phyloP scores from a whole-genome alignment of 2,888 invertebrate species.

The Drosophila neotestacea region DNA sequence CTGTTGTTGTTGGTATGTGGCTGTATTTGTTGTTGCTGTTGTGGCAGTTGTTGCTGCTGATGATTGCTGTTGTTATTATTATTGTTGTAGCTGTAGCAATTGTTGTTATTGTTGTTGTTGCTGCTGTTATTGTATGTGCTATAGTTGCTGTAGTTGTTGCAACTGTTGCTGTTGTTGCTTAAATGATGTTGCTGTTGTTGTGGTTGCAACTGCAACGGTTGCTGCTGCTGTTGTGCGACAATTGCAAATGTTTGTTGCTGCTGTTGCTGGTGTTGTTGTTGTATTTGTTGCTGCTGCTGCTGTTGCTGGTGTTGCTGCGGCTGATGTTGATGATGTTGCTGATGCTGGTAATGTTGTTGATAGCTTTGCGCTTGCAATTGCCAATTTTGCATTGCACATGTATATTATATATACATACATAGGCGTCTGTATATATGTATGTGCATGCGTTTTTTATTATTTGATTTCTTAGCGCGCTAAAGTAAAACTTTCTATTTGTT shows the following conservation, averaged over 20 bases:
- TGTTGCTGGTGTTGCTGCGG: conserved; percentile 26
- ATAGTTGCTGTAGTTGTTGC: conserved; percentile 35
- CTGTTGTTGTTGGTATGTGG: conserved; percentile 53
- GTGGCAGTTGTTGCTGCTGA: conserved; percentile 34
- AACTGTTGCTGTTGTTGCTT: conserved; percentile 53
- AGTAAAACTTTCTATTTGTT: conserved; percentile 13
- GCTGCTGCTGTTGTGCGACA: conserved; percentile 64
- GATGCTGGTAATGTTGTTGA: conserved; percentile 66
- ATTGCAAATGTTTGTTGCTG: conserved; percentile 47
- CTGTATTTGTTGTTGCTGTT: conserved; percentile 41
- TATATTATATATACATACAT: conserved; percentile 50
- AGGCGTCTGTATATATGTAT: conserved; percentile 44
- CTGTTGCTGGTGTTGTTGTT: conserved; percentile 39
- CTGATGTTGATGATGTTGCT: conserved; percentile 37
- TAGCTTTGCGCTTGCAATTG: conserved; percentile 78
- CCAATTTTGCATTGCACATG: conserved; percentile 83
- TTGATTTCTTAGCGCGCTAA: conserved; percentile 38
- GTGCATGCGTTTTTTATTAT: conserved; percentile 20
- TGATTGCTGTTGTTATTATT: conserved; percentile 36
- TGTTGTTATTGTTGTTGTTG: conserved; percentile 39
- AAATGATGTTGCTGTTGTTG: conserved; percentile 24
- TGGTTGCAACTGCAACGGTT: conserved; percentile 48
- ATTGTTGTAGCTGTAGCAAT: conserved; percentile 21
- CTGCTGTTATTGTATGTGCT: conserved; percentile 40
- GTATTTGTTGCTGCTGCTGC: conserved; percentile 27